Evolutionary conservation across 1,140 invertebrate genomes (phyloP).

Genomic region (Drosophila ercepeae): DNA sequence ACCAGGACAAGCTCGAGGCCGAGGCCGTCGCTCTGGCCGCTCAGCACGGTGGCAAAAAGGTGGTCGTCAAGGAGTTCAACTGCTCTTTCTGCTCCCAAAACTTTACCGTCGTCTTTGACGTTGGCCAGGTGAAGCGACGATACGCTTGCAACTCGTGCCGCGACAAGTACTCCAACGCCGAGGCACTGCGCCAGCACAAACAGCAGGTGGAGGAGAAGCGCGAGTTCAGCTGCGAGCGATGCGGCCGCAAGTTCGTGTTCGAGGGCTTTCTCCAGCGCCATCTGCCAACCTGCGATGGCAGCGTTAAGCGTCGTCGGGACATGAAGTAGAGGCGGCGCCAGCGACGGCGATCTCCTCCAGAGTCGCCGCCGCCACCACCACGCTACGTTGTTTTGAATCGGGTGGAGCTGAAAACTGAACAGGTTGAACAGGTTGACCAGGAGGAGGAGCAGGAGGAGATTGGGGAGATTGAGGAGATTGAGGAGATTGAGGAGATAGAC

Average conservation of each 20-base stretch:
- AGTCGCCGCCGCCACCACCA: conserved; percentile 31
- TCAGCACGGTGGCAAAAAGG: conserved; percentile 77
- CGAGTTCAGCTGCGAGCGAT: conserved; percentile 76
- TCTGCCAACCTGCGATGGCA: conserved; percentile 78
- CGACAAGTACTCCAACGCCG: conserved; percentile 81
- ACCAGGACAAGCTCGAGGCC: conserved; percentile 77
- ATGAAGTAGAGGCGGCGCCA: conserved; percentile 78
- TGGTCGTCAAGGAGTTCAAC: conserved; percentile 78
- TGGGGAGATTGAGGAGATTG: background rate
- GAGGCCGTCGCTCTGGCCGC: conserved; percentile 71
- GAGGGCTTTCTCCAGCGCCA: conserved; percentile 81
- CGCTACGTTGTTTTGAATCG: conserved; percentile 57
- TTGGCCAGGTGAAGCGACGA: conserved; percentile 77
- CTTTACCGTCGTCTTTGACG: conserved; percentile 80
- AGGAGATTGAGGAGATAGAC: conserved; percentile 1
- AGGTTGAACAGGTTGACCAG: conserved; percentile 21
- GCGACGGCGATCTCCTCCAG: background rate
- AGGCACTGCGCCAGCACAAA: conserved; percentile 76
- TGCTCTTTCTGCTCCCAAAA: conserved; percentile 77
- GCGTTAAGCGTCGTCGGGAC: conserved; percentile 78
- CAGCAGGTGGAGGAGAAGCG: conserved; percentile 79
- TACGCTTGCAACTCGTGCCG: conserved; percentile 79
- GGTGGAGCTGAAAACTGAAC: conserved; percentile 34
- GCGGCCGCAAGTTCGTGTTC: conserved; percentile 81
- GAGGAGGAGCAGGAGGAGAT: conserved; percentile 2